Percentiles rank a stretch among this genome's conserved stretches.
phyloP scores from a whole-genome alignment of 2,113 vertebrate genomes.

The Oenanthe melanoleuca region DNA sequence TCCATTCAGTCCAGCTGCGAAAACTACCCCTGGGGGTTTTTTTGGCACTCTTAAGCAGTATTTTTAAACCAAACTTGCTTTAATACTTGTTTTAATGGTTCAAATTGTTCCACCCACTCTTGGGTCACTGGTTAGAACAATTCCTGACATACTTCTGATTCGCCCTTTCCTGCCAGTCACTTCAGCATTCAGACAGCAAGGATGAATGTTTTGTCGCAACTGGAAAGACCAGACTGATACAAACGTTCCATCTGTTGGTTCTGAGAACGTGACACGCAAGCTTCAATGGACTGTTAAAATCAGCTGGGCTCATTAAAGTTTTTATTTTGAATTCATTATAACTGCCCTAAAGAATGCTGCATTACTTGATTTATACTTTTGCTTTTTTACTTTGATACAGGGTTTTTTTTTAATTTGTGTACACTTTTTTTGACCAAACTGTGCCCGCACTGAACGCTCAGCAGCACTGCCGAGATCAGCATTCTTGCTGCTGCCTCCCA shows the following conservation, averaged over 20 bases:
- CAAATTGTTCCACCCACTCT: background rate
- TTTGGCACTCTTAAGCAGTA: background rate
- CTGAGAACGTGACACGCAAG: background rate
- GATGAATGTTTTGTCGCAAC: background rate
- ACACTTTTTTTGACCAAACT: slow-evolving; percentile 34
- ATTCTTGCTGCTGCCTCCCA: background rate
- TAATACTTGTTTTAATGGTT: background rate
- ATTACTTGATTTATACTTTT: slow-evolving; percentile 59
- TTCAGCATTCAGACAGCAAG: background rate
- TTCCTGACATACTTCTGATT: background rate
- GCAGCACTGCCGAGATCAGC: background rate
- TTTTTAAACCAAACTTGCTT: background rate
- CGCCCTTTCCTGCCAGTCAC: background rate
- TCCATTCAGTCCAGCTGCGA: background rate
- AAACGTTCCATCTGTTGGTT: background rate
- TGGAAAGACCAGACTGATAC: slow-evolving; percentile 23
- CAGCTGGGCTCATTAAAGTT: slow-evolving; percentile 36
- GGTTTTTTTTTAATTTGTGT: background rate
- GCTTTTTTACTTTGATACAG: slow-evolving; percentile 20
- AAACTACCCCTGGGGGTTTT: background rate
- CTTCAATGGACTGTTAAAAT: background rate
- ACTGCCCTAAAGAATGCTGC: slow-evolving; percentile 71
- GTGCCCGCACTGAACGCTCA: background rate
- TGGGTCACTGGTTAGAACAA: background rate
- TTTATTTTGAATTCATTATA: slow-evolving; percentile 35